Conservation (phyloP, 2,888 invertebrate species). For the Chironomus riparius region DNA sequence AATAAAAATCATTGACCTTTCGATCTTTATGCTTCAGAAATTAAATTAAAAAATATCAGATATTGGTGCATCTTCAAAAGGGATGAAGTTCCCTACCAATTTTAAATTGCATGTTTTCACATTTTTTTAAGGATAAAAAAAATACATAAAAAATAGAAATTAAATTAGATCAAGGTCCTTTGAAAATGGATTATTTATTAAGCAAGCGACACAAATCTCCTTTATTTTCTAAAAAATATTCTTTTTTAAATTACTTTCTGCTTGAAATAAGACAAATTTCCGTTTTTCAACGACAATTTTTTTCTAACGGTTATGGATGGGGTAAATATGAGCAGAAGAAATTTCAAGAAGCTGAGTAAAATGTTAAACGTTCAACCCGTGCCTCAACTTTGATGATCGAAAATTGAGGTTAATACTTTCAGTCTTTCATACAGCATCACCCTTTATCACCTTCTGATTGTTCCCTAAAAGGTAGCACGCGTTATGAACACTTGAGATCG, state of each 20-base stretch:
- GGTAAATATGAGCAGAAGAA: not conserved
- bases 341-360: not conserved
- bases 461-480: too few species aligned
- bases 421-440: slow-evolving; percentile 7
- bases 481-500: too few species aligned
- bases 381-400: not conserved
- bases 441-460: slow-evolving; percentile 13
- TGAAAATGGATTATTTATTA: slow-evolving; percentile 27
- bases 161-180: slow-evolving; percentile 5
- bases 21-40: not conserved
- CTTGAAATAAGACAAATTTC: not conserved
- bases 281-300: not conserved
- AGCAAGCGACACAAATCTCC: slow-evolving; percentile 27
- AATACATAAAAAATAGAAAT: not conserved
- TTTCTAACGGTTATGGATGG: not conserved
- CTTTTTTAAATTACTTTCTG: not conserved
- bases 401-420: slow-evolving; percentile 21
- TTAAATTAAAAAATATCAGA: not conserved
- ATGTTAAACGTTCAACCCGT: slow-evolving; percentile 11
- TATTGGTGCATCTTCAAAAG: too few species aligned
- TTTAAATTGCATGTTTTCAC: too few species aligned
- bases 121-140: too few species aligned
- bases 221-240: not conserved
- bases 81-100: too few species aligned
- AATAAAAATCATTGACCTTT: not conserved